These are phyloP conservation scores for Callyntrura sp. DNA, from an alignment of 2,888 invertebrate species.

Conservation along the genomic window DNA sequence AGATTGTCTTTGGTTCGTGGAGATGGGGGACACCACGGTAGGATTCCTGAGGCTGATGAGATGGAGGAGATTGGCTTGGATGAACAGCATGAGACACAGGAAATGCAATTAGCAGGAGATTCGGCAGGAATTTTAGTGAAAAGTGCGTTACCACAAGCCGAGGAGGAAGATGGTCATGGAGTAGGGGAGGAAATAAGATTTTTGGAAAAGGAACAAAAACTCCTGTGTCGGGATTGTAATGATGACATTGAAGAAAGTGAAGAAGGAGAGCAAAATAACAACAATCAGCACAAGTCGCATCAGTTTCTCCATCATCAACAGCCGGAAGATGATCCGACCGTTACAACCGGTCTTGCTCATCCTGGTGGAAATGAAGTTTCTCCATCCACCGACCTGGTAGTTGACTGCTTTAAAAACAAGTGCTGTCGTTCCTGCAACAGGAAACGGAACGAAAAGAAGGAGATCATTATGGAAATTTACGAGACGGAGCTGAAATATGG, in stretches of 20 bases:
- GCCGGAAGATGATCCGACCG: slow-evolving; percentile 30
- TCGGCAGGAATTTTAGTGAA: not conserved
- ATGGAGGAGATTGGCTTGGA: slow-evolving; percentile 22
- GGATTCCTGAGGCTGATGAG: slow-evolving; percentile 34
- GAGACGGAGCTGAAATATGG: slow-evolving; percentile 99
- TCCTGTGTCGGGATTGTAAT: slow-evolving; percentile 80
- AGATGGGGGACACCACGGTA: not conserved
- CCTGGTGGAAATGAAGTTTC: slow-evolving; percentile 23
- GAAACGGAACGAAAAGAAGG: slow-evolving; percentile 95
- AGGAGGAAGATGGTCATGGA: slow-evolving; percentile 2
- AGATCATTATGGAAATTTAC: slow-evolving; percentile 97
- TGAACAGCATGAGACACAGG: slow-evolving; percentile 7
- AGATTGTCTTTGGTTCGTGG: not conserved
- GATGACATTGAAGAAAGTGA: slow-evolving; percentile 77
- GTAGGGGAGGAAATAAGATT: not conserved
- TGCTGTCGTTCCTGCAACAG: slow-evolving; percentile 94
- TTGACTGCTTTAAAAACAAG: not conserved
- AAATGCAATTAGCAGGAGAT: slow-evolving; percentile 54
- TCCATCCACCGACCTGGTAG: not conserved
- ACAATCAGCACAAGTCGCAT: not conserved
- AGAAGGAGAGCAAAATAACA: slow-evolving; percentile 44
- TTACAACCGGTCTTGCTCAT: slow-evolving; percentile 54
- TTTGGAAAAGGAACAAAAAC: slow-evolving; percentile 21
- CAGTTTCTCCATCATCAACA: not conserved
- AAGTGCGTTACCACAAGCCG: too few species aligned